A percentile compares a stretch with the other conserved stretches of the same genome.
phyloP scores from a whole-genome alignment of 1,140 invertebrate species.

The Lucilia cuprina region DNA sequence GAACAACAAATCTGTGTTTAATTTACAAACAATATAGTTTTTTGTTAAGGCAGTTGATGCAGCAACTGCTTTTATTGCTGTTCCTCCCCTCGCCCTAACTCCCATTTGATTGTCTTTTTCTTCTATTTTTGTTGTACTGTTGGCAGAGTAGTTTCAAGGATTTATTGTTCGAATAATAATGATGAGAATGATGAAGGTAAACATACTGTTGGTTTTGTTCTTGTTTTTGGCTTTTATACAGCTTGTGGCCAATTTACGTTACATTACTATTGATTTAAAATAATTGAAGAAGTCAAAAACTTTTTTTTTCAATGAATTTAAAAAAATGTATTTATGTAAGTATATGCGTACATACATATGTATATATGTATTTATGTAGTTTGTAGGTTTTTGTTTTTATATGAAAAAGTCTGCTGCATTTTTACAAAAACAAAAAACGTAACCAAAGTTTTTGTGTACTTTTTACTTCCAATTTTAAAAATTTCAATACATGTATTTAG shows the following conservation, averaged over 20 bases:
- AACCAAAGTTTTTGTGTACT: too few relatives aligned
- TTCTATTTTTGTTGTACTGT: neutral
- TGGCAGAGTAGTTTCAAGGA: neutral
- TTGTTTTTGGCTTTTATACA: neutral
- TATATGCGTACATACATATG: too few relatives aligned
- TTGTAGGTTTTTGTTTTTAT: too few relatives aligned
- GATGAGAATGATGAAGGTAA: conserved; percentile 12
- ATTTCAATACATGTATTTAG: too few relatives aligned
- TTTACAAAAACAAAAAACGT: too few relatives aligned
- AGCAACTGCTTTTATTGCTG: neutral
- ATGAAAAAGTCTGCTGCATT: too few relatives aligned
- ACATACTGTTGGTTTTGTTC: neutral
- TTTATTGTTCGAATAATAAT: neutral
- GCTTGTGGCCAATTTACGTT: conserved; percentile 19
- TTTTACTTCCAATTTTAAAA: too few relatives aligned
- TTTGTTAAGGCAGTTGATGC: neutral
- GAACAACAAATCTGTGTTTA: conserved; percentile 31
- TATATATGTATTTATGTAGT: too few relatives aligned
- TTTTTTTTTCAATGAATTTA: neutral
- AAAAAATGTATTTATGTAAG: too few relatives aligned
- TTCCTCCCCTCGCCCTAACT: too few relatives aligned
- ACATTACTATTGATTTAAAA: conserved; percentile 25
- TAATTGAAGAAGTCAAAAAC: conserved; percentile 18
- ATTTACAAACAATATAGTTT: conserved; percentile 23
- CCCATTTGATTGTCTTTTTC: neutral